These are phyloP conservation scores for Epizoanthus illoricatus DNA, from an alignment of 92 coral and sea anemone species.

Conservation along the genomic window DNA sequence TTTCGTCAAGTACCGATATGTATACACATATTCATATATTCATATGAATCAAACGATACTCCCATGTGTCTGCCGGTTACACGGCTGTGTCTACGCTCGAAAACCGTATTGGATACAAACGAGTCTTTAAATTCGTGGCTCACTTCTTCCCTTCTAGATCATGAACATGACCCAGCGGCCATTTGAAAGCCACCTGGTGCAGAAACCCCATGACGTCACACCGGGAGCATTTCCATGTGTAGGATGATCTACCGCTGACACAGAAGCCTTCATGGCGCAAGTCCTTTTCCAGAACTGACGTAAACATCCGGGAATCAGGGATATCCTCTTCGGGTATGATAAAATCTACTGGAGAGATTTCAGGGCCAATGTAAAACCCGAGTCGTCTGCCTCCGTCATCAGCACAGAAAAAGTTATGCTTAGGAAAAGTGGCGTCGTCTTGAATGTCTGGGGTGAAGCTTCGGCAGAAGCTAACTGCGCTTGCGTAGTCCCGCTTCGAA, in stretches of 20 bases:
- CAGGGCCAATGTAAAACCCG: conserved; percentile 66
- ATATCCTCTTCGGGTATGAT: conserved; percentile 73
- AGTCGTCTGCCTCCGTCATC: conserved; percentile 64
- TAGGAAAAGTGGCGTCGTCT: conserved; percentile 27
- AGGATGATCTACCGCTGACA: conserved; percentile 81
- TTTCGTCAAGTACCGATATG: too few species aligned
- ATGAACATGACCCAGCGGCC: conserved; percentile 51
- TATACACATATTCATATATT: too few species aligned
- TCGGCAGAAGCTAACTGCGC: conserved; percentile 56
- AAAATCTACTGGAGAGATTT: conserved; percentile 70
- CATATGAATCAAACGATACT: too few species aligned
- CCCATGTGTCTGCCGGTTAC: background rate
- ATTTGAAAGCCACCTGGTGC: conserved; percentile 74
- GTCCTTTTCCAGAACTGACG: conserved; percentile 80
- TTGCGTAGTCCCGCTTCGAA: conserved; percentile 54
- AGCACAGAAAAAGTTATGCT: conserved; percentile 67
- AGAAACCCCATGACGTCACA: conserved; percentile 75
- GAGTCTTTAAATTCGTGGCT: background rate
- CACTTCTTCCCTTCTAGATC: conserved; percentile 12
- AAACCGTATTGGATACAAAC: background rate
- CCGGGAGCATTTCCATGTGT: conserved; percentile 75
- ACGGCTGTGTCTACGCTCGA: background rate
- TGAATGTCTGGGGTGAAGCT: conserved; percentile 23
- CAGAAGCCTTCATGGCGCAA: conserved; percentile 76
- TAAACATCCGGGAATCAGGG: conserved; percentile 63